These are phyloP conservation scores for Elymnias hypermnestra DNA, from an alignment of 1,140 invertebrate genomes.

Conservation along the genomic window DNA sequence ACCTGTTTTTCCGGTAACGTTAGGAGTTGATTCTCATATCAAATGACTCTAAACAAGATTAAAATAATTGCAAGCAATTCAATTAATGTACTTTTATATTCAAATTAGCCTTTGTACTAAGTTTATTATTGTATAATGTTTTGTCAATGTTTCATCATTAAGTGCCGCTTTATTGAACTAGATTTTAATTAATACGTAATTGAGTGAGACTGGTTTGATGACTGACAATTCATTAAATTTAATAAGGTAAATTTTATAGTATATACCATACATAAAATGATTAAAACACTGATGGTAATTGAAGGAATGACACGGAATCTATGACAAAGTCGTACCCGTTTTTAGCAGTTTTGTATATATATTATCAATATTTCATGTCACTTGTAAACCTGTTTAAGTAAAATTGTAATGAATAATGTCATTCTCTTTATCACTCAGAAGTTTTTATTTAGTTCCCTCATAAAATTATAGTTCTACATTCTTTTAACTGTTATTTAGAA, in stretches of 20 bases:
- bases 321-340: too few species aligned
- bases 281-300: too few species aligned
- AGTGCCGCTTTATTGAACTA: background rate
- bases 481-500: too few species aligned
- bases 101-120: constrained; percentile 51
- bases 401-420: too few species aligned
- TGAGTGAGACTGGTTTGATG: constrained; percentile 3
- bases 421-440: too few species aligned
- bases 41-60: constrained; percentile 50
- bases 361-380: too few species aligned
- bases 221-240: background rate
- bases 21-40: constrained; percentile 32
- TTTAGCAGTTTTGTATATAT: too few species aligned
- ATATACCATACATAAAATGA: too few species aligned
- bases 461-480: too few species aligned
- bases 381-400: too few species aligned
- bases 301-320: too few species aligned
- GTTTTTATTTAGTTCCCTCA: too few species aligned
- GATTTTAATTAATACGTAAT: background rate
- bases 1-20: constrained; percentile 66
- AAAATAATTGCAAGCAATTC: constrained; percentile 39
- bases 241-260: background rate
- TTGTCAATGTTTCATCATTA: constrained; percentile 20
- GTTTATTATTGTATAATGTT: constrained; percentile 22
- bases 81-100: constrained; percentile 41